Evolutionary conservation across 2,888 invertebrate species (phyloP), one percentile per base, ranked within the genome.

Genomic region (Frankliniella fusca): DNA sequence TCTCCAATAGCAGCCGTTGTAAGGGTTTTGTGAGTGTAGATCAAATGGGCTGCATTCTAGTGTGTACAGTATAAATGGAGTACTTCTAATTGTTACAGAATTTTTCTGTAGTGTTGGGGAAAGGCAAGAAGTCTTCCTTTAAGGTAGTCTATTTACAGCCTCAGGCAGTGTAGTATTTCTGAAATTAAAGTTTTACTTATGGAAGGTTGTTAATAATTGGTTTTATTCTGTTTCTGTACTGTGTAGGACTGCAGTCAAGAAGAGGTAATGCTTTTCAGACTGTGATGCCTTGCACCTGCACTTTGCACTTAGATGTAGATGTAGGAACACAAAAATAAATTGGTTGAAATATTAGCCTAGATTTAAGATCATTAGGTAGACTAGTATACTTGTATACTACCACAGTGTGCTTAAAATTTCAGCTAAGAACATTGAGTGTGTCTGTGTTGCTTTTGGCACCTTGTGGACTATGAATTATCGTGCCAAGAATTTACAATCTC

Each of bases 191-290:
- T 38, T 38, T 38, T 38, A 38, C 38, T 38, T 38, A 70, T 23
- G 20, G 23, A 70, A 82, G 84, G 83, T 84, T 84, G 84, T 83
- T 84, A 85, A 87, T 87, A 86, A 86, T 85, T 86, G 86, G 83
- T 87, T 87, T 87, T 88, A 85, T 88, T 87, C 87, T 87, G 86
- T 88, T 87, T 76, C 70, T 76, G 70, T 76, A n/a, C 61, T 18
- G 70, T 27, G 27, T 88, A 89, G 89, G 89, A 89, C 88, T 89
- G 89, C 89, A 88, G 89, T 88, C 89, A 89, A 86, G 88, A 89
- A 88, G 89, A 90, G 90, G 90, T 90, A 90, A 88, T 76, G 70
- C 70, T 76, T 76, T 76, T 76, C 70, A 76, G 70, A 76, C 70
- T 76, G 70, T 23, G 27, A 76, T 76, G 70, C 54, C 54, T 54